Evolutionary conservation across 2,113 vertebrate species (phyloP), one percentile per base, ranked within the genome.

Genomic region (Chitala chitala): DNA sequence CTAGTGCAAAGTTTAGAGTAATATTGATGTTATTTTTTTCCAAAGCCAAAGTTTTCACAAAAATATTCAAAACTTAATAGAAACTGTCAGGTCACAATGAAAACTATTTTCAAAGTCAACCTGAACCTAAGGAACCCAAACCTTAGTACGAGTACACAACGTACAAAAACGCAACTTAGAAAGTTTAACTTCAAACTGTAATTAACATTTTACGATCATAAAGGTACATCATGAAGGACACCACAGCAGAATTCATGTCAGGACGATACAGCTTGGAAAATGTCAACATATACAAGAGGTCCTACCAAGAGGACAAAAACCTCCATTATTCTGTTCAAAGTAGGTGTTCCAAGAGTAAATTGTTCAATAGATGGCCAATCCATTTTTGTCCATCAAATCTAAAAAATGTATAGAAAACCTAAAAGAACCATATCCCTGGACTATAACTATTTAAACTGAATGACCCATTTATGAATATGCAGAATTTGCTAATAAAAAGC

Each of bases 111-210:
- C 5, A 66, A 65, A 66, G 22, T 3, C 44, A 68, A 42, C 22
- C 42, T 22, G 22, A 46, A 63, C 22, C 40, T 29, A 68, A 68
- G 38, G 26, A 68, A 42, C 44, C 10, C n/a, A 46, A 38, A 24
- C 38, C 22, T 22, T 15, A n/a, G 20, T 1, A 9, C 0, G 3
- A 12, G 26, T 13, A 44, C 9, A 46, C 5, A 68, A 48, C 5
- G 44, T 20, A 51, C 12, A 66, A 29, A 31, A 8, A 59, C 26
- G 44, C n/a, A 24, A 38, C 42, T 68, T 44, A 13, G 17, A 44
- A 26, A 44, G 64, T 22, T 68, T 68, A 68, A 68, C 64, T 68
- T 38, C 38, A 68, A 68, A 26, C 64, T 68, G 40, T 68, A 44
- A 68, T 26, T 26, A 46, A 40, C 64, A 68, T 68, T 68, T 68